phyloP scores from a whole-genome alignment of 2,113 vertebrate species.

The Oplegnathus fasciatus region DNA sequence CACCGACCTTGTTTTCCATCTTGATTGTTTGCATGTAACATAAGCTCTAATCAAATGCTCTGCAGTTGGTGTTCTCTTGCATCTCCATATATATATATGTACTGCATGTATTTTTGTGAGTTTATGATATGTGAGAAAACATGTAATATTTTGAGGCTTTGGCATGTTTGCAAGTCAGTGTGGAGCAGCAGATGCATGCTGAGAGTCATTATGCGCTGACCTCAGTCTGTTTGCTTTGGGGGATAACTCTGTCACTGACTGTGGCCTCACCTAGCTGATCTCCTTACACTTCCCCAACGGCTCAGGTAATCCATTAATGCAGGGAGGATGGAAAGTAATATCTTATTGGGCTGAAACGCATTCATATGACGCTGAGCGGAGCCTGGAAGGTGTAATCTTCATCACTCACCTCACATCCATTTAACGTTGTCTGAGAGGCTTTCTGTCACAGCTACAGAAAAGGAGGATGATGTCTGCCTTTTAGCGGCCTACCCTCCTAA shows the following conservation, averaged over 20 bases:
- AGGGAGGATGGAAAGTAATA: conserved; percentile 34
- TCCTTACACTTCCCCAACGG: conserved; percentile 20
- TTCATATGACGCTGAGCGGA: conserved; percentile 24
- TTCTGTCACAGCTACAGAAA: conserved; percentile 28
- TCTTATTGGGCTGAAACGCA: conserved; percentile 11
- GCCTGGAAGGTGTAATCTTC: conserved; percentile 42
- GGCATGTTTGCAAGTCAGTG: conserved; percentile 23
- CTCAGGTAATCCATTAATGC: conserved; percentile 62
- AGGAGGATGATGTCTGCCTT: conserved; percentile 36
- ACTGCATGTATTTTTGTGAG: not conserved
- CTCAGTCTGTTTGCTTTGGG: conserved; percentile 55
- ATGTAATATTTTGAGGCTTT: not conserved
- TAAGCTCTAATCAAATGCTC: conserved; percentile 3
- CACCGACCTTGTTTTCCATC: conserved; percentile 16
- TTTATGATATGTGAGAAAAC: conserved; percentile 1
- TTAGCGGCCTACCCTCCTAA: conserved; percentile 22
- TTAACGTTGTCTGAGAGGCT: conserved; percentile 29
- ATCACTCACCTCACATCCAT: conserved; percentile 46
- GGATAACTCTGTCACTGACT: conserved; percentile 27
- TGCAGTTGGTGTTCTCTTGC: not conserved
- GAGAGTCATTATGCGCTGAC: conserved; percentile 19
- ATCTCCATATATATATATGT: not conserved
- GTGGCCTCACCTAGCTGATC: conserved; percentile 41
- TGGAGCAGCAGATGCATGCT: conserved; percentile 2
- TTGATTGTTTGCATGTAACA: conserved; percentile 7